These are phyloP conservation scores for Bubalus kerabau DNA, from an alignment of 2,113 vertebrate species.

Conservation along the genomic window DNA sequence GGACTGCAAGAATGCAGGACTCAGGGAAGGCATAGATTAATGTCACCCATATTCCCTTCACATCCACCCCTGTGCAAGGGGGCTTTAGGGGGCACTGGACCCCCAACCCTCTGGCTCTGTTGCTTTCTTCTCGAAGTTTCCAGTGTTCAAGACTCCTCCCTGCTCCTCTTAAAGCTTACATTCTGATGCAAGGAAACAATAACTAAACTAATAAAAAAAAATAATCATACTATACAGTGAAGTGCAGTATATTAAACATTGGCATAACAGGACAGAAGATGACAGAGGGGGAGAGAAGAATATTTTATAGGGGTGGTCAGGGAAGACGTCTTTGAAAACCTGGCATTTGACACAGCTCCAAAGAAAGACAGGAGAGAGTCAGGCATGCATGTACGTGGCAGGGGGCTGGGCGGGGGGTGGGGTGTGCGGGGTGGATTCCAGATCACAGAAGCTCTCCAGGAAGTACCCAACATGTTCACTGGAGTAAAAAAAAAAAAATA, in stretches of 20 bases:
- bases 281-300: neutral
- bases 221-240: neutral
- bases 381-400: neutral
- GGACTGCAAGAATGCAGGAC: neutral
- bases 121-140: neutral
- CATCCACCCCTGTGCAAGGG: neutral
- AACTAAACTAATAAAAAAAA: neutral
- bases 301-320: neutral
- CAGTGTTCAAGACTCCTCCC: neutral
- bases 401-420: accelerated
- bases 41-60: no score
- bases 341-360: neutral
- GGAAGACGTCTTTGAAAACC: neutral
- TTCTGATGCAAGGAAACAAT: neutral
- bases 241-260: neutral
- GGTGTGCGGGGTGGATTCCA: neutral
- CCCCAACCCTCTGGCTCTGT: neutral
- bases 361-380: neutral
- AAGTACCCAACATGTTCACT: neutral
- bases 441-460: neutral
- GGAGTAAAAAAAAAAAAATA: neutral
- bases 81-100: neutral
- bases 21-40: neutral
- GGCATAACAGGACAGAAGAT: neutral
- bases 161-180: neutral